These are phyloP conservation scores for Ictalurus punctatus DNA, from an alignment of 2,113 vertebrate species.

Conservation along the genomic window DNA sequence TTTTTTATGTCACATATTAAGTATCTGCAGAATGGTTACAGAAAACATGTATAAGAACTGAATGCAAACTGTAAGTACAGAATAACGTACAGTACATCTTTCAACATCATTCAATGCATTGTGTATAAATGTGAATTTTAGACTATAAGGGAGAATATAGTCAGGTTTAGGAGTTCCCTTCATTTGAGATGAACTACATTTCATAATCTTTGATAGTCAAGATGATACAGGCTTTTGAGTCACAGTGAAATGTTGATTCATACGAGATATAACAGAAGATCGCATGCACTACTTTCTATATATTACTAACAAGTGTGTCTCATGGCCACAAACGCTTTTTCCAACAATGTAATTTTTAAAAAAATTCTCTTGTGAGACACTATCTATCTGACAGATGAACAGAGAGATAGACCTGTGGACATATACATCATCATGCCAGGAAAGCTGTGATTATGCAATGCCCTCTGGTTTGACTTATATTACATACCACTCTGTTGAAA, in stretches of 20 bases:
- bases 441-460: constrained; percentile 27
- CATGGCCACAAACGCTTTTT: not conserved
- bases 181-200: not conserved
- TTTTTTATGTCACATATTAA: not conserved
- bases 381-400: not conserved
- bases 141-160: not conserved
- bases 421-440: constrained; percentile 13
- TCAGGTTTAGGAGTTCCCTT: not conserved
- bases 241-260: constrained; percentile 8
- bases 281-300: not conserved
- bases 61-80: not conserved
- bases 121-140: not conserved
- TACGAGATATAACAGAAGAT: not conserved
- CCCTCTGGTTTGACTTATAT: constrained; percentile 10
- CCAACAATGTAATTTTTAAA: not conserved
- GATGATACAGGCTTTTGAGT: not conserved
- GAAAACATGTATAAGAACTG: not conserved
- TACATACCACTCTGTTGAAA: constrained; percentile 28
- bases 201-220: not conserved
- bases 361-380: not conserved
- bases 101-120: not conserved
- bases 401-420: not conserved
- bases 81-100: not conserved
- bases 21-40: not conserved
- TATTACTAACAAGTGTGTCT: not conserved